Conservation (phyloP, 2,797 vertebrate genomes). For the Diceros bicornis region DNA sequence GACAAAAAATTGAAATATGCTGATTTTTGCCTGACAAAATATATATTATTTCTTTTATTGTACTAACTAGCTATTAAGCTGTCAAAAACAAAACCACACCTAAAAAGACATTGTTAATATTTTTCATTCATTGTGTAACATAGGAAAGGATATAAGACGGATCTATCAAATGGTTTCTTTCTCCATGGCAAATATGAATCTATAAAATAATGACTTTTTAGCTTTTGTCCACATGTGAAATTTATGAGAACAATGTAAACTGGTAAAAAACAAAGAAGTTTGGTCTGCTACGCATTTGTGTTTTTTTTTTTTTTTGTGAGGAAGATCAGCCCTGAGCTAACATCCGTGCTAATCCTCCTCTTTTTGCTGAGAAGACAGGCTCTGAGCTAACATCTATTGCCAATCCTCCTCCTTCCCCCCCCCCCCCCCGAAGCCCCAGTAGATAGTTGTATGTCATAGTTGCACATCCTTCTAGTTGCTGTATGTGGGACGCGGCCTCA, state of each 20-base stretch:
- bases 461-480: no score
- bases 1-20: not conserved
- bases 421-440: no score
- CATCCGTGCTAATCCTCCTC: no score
- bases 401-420: no score
- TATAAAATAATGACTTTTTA: not conserved
- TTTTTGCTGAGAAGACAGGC: no score
- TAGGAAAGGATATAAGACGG: not conserved
- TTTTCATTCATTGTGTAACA: not conserved
- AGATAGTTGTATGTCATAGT: no score
- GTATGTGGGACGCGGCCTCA: no score
- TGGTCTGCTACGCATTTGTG: not conserved
- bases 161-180: not conserved
- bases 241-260: not conserved
- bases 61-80: slow-evolving; percentile 37
- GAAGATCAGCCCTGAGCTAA: no score
- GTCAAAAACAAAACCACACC: not conserved
- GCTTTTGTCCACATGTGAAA: not conserved
- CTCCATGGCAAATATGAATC: not conserved
- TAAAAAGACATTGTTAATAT: slow-evolving; percentile 2
- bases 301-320: no score
- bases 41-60: not conserved
- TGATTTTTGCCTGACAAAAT: not conserved
- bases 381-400: no score
- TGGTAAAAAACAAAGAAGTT: not conserved